These are phyloP conservation scores for Brachypteracias leptosomus DNA, from an alignment of 2,113 vertebrate species.

Conservation along the genomic window DNA sequence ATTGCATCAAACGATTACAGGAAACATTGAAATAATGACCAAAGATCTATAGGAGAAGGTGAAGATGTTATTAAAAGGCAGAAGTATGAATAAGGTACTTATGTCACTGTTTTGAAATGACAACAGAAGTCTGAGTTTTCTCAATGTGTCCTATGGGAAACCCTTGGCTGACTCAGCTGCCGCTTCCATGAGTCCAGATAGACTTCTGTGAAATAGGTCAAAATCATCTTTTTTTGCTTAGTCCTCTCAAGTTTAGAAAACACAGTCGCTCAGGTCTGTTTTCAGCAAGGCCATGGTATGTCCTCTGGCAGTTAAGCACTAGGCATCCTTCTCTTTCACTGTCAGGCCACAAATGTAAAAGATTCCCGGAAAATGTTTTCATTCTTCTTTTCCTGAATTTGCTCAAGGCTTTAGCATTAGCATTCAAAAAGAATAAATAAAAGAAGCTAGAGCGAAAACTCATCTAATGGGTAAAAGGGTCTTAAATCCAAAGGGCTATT, in stretches of 20 bases:
- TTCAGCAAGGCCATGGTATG: background rate
- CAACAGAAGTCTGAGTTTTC: background rate
- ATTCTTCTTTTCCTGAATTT: background rate
- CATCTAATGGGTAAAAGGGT: background rate
- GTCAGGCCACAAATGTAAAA: background rate
- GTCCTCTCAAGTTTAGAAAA: background rate
- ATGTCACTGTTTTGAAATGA: background rate
- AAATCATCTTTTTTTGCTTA: background rate
- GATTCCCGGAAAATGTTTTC: background rate
- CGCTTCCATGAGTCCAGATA: background rate
- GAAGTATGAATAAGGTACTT: background rate
- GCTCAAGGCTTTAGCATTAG: background rate
- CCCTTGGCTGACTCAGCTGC: background rate
- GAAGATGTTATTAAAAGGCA: background rate
- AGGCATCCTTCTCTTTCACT: background rate
- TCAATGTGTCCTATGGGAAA: background rate
- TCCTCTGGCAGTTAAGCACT: background rate
- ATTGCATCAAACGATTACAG: background rate
- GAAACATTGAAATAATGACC: background rate
- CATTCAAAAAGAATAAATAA: background rate
- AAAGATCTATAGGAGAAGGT: background rate
- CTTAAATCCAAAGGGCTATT: background rate
- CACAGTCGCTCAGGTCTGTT: background rate
- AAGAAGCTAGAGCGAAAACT: background rate
- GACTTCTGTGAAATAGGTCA: background rate